Evolutionary conservation across 1,140 invertebrate species (phyloP).

Genomic region (Zaprionus gabonicus): DNA sequence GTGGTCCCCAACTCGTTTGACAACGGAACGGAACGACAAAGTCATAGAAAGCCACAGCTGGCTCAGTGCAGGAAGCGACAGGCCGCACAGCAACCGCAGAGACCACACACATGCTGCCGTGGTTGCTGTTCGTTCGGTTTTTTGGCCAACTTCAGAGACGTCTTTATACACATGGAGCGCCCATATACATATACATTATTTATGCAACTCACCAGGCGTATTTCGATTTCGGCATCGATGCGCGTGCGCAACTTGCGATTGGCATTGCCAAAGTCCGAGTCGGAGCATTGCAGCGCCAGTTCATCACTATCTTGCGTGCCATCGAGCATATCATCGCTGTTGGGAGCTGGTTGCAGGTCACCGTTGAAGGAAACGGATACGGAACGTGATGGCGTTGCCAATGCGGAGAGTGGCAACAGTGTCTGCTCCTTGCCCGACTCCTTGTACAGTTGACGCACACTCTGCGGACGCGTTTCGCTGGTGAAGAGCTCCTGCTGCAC

Average conservation of each 20-base stretch:
- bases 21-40: slow-evolving; percentile 49
- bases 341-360: slow-evolving; percentile 20
- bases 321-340: slow-evolving; percentile 50
- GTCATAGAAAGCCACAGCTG: slow-evolving; percentile 54
- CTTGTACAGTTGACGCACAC: slow-evolving; percentile 90
- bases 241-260: slow-evolving; percentile 88
- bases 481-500: slow-evolving; percentile 89
- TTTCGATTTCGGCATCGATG: slow-evolving; percentile 93
- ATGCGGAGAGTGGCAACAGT: slow-evolving; percentile 71
- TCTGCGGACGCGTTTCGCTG: slow-evolving; percentile 86
- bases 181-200: slow-evolving; percentile 49
- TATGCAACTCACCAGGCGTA: slow-evolving; percentile 90
- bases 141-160: slow-evolving; percentile 33
- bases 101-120: slow-evolving; percentile 70
- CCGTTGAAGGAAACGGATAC: slow-evolving; percentile 69
- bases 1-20: slow-evolving; percentile 62
- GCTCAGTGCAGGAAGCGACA: slow-evolving; percentile 37
- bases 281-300: slow-evolving; percentile 88
- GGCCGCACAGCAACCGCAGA: slow-evolving; percentile 42
- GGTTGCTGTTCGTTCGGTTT: slow-evolving; percentile 16
- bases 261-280: slow-evolving; percentile 90
- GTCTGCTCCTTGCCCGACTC: slow-evolving; percentile 87
- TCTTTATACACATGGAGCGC: background rate
- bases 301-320: slow-evolving; percentile 48
- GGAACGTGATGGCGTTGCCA: slow-evolving; percentile 60